Evolutionary conservation across 2,113 vertebrate species (phyloP).

Genomic region (Melanocharis versteri): DNA sequence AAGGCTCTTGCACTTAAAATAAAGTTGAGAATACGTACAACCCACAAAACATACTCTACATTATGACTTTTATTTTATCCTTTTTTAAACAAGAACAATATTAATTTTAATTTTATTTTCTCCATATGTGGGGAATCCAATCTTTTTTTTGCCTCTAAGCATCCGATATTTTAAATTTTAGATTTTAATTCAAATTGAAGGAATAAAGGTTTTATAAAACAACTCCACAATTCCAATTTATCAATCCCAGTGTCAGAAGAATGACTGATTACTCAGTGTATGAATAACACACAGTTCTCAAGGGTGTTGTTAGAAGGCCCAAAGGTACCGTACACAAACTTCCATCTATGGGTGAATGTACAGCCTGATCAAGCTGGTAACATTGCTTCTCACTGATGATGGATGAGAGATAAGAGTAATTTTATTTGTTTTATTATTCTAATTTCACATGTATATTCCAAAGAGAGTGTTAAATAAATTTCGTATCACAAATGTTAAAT

Average conservation of each 20-base stretch:
- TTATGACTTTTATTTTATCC: background rate
- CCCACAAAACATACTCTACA: background rate
- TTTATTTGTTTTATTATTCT: constrained; percentile 21
- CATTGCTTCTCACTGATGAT: background rate
- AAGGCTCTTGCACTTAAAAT: background rate
- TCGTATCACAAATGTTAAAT: constrained; percentile 25
- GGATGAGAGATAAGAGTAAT: background rate
- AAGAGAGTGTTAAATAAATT: constrained; percentile 33
- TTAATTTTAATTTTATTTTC: background rate
- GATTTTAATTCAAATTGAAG: background rate
- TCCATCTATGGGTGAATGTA: background rate
- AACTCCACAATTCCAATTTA: background rate
- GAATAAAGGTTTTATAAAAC: background rate
- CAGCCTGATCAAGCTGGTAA: background rate
- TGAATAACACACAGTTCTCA: background rate
- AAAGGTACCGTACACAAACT: background rate
- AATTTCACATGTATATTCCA: background rate
- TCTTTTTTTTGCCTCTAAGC: background rate
- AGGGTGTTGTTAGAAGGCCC: background rate
- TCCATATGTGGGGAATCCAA: background rate
- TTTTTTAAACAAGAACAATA: background rate
- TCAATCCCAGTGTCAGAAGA: background rate
- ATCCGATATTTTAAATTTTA: background rate
- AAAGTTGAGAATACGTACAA: background rate
- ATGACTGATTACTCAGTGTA: background rate